Percentiles rank a stretch among this genome's conserved stretches.
Conservation (phyloP, 2,113 vertebrate genomes). For the Chaenogobius annularis region DNA sequence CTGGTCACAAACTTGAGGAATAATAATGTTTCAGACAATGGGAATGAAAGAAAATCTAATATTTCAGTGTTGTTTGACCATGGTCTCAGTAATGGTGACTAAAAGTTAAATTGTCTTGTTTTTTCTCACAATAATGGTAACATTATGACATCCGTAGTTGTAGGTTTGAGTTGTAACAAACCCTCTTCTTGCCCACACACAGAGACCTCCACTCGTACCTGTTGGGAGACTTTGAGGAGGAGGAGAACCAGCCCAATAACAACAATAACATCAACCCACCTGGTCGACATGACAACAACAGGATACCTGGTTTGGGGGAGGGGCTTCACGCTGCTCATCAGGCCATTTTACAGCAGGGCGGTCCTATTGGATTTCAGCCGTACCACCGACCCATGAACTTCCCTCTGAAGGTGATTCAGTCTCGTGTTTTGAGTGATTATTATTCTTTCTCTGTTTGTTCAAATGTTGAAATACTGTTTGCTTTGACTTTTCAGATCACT, state of each 20-base stretch:
- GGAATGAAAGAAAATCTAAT: too few species aligned
- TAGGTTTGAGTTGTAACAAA: not conserved
- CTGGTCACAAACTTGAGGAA: too few species aligned
- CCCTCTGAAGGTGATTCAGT: slow-evolving; percentile 83
- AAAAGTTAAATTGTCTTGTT: too few species aligned
- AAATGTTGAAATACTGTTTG: not conserved
- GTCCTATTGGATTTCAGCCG: slow-evolving; percentile 91
- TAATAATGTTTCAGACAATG: too few species aligned
- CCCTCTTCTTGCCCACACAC: not conserved
- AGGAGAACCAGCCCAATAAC: slow-evolving; percentile 83
- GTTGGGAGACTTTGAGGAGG: slow-evolving; percentile 92
- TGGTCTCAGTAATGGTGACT: too few species aligned
- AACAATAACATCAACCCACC: slow-evolving; percentile 61
- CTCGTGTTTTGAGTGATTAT: not conserved
- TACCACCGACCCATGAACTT: slow-evolving; percentile 92
- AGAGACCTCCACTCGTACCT: slow-evolving; percentile 97
- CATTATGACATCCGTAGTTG: too few species aligned
- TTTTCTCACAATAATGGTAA: too few species aligned
- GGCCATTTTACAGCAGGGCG: slow-evolving; percentile 93
- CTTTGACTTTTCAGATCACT: slow-evolving; percentile 80
- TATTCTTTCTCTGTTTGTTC: not conserved
- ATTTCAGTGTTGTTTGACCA: too few species aligned
- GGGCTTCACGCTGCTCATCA: slow-evolving; percentile 95
- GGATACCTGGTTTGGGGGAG: slow-evolving; percentile 88
- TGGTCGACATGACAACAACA: slow-evolving; percentile 84